phyloP scores from a whole-genome alignment of 2,797 vertebrate genomes.

The Oreochromis grahami region DNA sequence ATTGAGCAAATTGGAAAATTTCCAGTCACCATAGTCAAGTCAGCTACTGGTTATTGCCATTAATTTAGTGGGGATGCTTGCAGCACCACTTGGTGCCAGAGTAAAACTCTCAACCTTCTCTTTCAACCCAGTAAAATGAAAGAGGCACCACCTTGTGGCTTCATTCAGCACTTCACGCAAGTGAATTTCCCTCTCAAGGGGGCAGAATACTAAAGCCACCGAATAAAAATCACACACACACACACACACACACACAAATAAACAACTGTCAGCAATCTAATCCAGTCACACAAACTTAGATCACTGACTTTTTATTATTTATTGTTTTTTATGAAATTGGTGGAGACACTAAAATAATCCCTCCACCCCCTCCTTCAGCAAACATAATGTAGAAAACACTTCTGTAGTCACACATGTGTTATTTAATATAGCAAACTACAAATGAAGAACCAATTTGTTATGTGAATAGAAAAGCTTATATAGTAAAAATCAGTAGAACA shows the following conservation, averaged over 20 bases:
- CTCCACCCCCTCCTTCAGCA: not conserved
- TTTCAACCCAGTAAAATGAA: not conserved
- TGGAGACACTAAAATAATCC: not conserved
- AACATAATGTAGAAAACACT: not conserved
- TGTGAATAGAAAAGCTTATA: not conserved
- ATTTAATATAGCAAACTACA: not conserved
- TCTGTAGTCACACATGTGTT: not conserved
- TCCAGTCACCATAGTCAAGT: not conserved
- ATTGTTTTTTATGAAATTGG: not conserved
- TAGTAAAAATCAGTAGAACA: not conserved
- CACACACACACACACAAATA: not conserved
- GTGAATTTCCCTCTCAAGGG: not conserved
- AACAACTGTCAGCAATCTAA: not conserved
- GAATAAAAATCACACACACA: not conserved
- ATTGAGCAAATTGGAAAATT: not conserved
- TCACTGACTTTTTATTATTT: not conserved
- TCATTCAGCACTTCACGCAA: not conserved
- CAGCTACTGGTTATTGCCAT: not conserved
- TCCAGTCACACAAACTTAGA: not conserved
- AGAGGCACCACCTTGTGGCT: not conserved
- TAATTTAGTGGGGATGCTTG: not conserved
- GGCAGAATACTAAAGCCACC: not conserved
- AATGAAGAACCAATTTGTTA: not conserved
- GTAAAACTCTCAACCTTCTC: not conserved
- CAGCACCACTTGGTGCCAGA: not conserved